These are phyloP conservation scores for Venustaconcha ellipsiformis DNA, from an alignment of 1,140 invertebrate genomes.

Conservation along the genomic window DNA sequence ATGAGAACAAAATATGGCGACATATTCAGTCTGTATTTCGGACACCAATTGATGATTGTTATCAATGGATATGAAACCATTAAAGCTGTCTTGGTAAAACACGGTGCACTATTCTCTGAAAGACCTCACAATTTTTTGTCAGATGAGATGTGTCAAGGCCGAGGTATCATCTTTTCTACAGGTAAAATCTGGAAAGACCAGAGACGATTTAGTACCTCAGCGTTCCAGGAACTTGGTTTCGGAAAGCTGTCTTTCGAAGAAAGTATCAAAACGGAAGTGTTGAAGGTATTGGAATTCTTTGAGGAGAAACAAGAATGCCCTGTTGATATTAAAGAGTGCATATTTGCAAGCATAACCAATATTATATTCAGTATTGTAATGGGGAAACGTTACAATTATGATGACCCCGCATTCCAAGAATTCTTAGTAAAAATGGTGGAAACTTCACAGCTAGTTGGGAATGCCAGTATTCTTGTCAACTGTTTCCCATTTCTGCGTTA, in stretches of 20 bases:
- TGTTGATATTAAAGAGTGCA: background rate
- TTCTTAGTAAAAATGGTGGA: background rate
- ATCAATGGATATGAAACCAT: constrained; percentile 3
- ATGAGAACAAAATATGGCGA: constrained; percentile 1
- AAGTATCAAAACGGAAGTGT: background rate
- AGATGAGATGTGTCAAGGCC: background rate
- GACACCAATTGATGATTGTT: background rate
- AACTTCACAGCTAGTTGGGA: background rate
- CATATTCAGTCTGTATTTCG: background rate
- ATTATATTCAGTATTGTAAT: background rate
- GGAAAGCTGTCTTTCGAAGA: background rate
- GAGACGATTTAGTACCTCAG: background rate
- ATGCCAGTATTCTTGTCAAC: background rate
- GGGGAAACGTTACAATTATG: background rate
- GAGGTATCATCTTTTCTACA: background rate
- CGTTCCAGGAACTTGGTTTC: background rate
- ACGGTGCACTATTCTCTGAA: background rate
- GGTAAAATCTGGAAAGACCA: constrained; percentile 2
- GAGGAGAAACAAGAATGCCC: background rate
- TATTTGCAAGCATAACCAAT: constrained; percentile 1
- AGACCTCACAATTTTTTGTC: background rate
- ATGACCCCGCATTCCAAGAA: background rate
- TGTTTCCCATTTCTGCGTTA: background rate
- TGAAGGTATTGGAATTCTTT: too few relatives aligned
- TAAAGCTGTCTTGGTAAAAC: background rate